Base-by-base conservation (phyloP, 1,140 invertebrate species). In the Brachionus plicatilis region DNA sequence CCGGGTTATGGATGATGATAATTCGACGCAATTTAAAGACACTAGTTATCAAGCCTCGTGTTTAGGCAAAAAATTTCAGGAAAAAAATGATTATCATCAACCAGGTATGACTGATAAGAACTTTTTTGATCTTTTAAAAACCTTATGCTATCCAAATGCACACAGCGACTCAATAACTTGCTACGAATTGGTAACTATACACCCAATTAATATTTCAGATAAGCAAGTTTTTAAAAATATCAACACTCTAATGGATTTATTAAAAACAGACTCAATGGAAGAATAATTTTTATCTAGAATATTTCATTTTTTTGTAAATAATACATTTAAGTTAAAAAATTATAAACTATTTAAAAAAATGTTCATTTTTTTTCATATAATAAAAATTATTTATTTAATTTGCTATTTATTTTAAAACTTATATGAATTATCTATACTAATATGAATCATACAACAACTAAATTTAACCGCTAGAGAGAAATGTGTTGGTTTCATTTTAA, bases 21-120 rank as follows among this genome's bases (percentile, higher is more conserved):
- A 50, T 47, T 41, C 79, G 3, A 65, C 17, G n/a, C 78, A 56
- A 43, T 43, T 47, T 9, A 33, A 27, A 12, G 65, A 80, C 14
- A 12, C 53, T 33, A 82, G 33, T 27, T 65, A 45, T 45, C 53
- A 82, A 60, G 60, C 33, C 45, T 76, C 72, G 4, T 24, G 12
- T 27, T 50, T 50, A 14, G 24, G 47, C 11, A 60, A 47, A 60
- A 82, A 43, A 29, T n/a, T 41, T 11, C 20, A 33, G 9, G 79
- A 82, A 12, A 20, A 37, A 20, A 65, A 37, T 41, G 41, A 20
- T 14, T 82, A 45, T 68, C 27, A 24, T 43, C 79, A 82, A 20
- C 79, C 79, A 12, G 79, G 79, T 17, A 68, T 82, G 27, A 82
- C 79, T 24, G 79, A 47, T 14, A 82, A 82, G 17, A 82, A 65